Base-by-base conservation (phyloP, 2,113 vertebrate species). In the Xenus cinereus region DNA sequence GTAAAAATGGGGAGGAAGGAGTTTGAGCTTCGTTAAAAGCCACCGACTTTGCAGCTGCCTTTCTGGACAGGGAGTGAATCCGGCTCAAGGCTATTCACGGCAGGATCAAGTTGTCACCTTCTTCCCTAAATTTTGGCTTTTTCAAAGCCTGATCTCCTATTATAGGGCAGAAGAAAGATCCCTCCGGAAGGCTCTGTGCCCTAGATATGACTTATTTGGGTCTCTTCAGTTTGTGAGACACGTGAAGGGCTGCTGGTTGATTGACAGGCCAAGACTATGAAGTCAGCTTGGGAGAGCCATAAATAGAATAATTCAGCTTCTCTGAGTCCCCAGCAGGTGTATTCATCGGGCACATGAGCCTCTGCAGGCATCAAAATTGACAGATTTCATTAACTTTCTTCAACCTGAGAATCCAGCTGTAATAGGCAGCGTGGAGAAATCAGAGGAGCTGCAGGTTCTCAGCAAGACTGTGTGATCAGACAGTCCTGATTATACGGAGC, bases 321-420 rank as follows among this genome's bases (percentile, higher is more conserved):
- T 91, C 50, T 41, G 41, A 66, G 51, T 84, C 78, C 87, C 50
- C 66, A 95, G n/a, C 54, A 94, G 59, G 45, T 79, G 73, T 48
- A 93, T 88, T 94, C 93, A 37, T 93, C 4, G 46, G 71, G 74
- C 73, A 93, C 45, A 83, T 27, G 51, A 92, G 67, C n/a, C 89
- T 89, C 92, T 45, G 62, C 82, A 67, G 91, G 82, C 83, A 93
- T 95, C 63, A 95, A 76, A 84, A 95, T 32, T 93, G 93, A 94
- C 68, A 94, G 68, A 75, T 96, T 95, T 96, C 93, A 92, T 96
- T 95, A 96, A 94, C 56, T 93, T 95, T 75, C 76, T 72, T 93
- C 77, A 92, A n/a, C 91, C 63, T 86, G 93, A 90, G 93, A 94
- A 95, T 84, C 68, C 62, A 93, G 88, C 88, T 90, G 80, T 90